These are phyloP conservation scores for Eupristina koningsbergeri DNA, from an alignment of 1,140 invertebrate genomes.

Conservation along the genomic window DNA sequence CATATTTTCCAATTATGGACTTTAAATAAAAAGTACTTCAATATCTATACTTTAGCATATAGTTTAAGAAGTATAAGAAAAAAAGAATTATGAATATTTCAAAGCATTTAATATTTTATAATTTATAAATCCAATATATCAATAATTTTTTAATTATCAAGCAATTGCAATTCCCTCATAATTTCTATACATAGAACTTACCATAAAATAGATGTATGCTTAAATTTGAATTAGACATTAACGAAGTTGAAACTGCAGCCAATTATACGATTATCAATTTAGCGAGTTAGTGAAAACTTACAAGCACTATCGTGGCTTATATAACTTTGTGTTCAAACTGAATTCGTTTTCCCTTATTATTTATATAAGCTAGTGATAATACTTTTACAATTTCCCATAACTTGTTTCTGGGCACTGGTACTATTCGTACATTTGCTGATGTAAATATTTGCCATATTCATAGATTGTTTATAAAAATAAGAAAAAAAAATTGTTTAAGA, in stretches of 20 bases:
- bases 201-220: conserved; percentile 11
- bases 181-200: conserved; percentile 28
- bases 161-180: background rate
- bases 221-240: conserved; percentile 44
- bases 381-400: background rate
- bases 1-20: background rate
- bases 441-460: no score
- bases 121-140: background rate
- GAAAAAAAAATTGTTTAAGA: no score
- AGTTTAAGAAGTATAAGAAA: no score
- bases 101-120: background rate
- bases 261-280: conserved; percentile 51
- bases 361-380: background rate
- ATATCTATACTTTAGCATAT: no score
- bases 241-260: conserved; percentile 44
- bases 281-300: conserved; percentile 28
- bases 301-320: conserved; percentile 8
- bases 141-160: background rate
- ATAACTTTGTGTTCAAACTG: background rate
- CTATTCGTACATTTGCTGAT: background rate
- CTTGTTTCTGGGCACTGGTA: background rate
- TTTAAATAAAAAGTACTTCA: background rate
- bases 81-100: background rate
- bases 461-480: no score
- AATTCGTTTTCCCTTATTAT: background rate